Conservation (phyloP, 2,888 invertebrate species). For the Troilus luridus region DNA sequence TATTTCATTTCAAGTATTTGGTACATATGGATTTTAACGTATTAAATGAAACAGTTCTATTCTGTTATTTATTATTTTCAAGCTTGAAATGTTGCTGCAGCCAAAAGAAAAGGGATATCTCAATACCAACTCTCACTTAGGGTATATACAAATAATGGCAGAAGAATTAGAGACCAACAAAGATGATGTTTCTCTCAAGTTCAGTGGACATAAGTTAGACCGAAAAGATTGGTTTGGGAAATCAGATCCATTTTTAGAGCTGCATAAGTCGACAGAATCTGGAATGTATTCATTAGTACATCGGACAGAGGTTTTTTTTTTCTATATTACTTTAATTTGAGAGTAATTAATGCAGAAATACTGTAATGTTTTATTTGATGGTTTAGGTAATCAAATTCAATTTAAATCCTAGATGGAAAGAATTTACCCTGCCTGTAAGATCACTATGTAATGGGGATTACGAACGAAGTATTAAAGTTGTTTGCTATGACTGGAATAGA, state of each 20-base stretch:
- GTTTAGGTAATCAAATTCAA: constrained; percentile 70
- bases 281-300: constrained; percentile 71
- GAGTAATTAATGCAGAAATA: background rate
- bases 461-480: constrained; percentile 72
- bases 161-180: constrained; percentile 69
- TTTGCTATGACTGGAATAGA: constrained; percentile 72
- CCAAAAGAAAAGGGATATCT: constrained; percentile 58
- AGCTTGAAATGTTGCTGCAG: constrained; percentile 62
- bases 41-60: constrained; percentile 13
- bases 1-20: constrained; percentile 22
- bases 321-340: background rate
- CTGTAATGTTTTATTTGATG: background rate
- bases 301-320: constrained; percentile 70
- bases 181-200: constrained; percentile 68
- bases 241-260: constrained; percentile 68
- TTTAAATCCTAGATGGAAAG: constrained; percentile 73
- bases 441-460: constrained; percentile 72
- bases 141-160: constrained; percentile 67
- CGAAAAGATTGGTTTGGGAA: constrained; percentile 68
- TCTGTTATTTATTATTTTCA: constrained; percentile 52
- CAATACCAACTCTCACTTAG: constrained; percentile 61
- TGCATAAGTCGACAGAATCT: constrained; percentile 70
- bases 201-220: constrained; percentile 68
- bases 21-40: constrained; percentile 7
- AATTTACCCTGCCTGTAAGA: constrained; percentile 70